phyloP scores from a whole-genome alignment of 2,888 invertebrate species.

The Chrysina gloriosa region DNA sequence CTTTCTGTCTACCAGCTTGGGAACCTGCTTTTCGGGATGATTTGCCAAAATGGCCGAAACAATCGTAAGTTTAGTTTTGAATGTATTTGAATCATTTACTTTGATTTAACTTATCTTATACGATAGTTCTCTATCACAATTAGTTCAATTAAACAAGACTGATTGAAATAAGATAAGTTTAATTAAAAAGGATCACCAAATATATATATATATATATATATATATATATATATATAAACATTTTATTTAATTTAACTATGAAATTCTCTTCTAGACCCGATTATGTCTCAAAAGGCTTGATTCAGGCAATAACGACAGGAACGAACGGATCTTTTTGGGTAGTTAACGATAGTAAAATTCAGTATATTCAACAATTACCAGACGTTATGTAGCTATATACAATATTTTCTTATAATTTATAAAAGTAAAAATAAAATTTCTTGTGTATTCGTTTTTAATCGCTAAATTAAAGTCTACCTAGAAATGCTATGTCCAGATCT shows the following conservation, averaged over 20 bases:
- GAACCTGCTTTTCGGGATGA: not conserved
- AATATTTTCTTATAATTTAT: not conserved
- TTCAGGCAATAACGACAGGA: constrained; percentile 61
- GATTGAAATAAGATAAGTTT: too few relatives aligned
- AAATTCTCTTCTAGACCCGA: constrained; percentile 51
- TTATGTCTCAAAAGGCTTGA: constrained; percentile 63
- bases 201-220: not conserved
- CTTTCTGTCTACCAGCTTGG: constrained; percentile 2
- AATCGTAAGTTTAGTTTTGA: constrained; percentile 10
- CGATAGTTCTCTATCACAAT: too few relatives aligned
- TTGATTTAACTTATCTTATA: too few relatives aligned
- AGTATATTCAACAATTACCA: constrained; percentile 4
- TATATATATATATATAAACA: not conserved
- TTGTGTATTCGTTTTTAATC: too few relatives aligned
- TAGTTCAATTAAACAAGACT: too few relatives aligned
- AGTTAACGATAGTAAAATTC: constrained; percentile 58
- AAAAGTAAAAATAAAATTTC: too few relatives aligned
- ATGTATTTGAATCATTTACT: not conserved
- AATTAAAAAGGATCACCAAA: too few relatives aligned
- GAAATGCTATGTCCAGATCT: too few relatives aligned
- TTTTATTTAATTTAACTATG: not conserved
- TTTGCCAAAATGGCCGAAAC: constrained; percentile 16
- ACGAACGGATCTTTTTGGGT: constrained; percentile 65
- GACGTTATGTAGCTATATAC: constrained; percentile 9
- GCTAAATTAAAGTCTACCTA: too few relatives aligned